phyloP scores from a whole-genome alignment of 1,140 invertebrate species.

The Littorina saxatilis region DNA sequence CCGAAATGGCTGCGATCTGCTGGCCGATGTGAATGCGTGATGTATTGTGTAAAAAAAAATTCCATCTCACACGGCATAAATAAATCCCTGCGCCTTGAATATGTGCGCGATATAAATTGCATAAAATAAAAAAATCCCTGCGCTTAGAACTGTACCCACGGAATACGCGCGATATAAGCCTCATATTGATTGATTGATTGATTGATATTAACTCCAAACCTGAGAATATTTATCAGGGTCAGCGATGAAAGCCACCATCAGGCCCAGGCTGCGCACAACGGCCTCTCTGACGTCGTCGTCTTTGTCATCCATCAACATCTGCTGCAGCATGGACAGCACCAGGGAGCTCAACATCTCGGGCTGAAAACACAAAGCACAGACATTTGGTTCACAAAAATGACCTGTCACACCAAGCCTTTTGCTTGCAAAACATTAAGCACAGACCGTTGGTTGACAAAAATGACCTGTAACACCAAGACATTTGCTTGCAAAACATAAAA shows the following conservation, averaged over 20 bases:
- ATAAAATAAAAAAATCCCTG: too few relatives aligned
- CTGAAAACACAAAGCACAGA: slow-evolving; percentile 59
- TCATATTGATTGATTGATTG: too few relatives aligned
- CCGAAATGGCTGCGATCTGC: too few relatives aligned
- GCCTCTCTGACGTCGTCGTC: slow-evolving; percentile 82
- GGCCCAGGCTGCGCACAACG: slow-evolving; percentile 81
- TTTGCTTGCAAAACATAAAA: neutral
- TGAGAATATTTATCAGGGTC: slow-evolving; percentile 84
- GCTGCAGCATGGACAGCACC: slow-evolving; percentile 85
- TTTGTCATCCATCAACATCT: slow-evolving; percentile 85
- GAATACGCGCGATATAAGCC: too few relatives aligned
- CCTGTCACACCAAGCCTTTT: neutral
- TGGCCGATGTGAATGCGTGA: too few relatives aligned
- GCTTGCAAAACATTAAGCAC: neutral
- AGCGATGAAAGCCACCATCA: slow-evolving; percentile 82
- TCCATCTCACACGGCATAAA: too few relatives aligned
- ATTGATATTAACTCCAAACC: too few relatives aligned
- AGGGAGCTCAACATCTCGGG: slow-evolving; percentile 83
- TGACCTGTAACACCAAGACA: neutral
- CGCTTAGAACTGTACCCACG: too few relatives aligned
- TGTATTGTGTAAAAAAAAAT: too few relatives aligned
- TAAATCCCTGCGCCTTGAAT: too few relatives aligned
- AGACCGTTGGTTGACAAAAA: neutral
- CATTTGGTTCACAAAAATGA: neutral
- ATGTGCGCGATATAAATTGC: too few relatives aligned